These are phyloP conservation scores for Drosophila insularis DNA, from an alignment of 1,140 invertebrate species.

Conservation along the genomic window DNA sequence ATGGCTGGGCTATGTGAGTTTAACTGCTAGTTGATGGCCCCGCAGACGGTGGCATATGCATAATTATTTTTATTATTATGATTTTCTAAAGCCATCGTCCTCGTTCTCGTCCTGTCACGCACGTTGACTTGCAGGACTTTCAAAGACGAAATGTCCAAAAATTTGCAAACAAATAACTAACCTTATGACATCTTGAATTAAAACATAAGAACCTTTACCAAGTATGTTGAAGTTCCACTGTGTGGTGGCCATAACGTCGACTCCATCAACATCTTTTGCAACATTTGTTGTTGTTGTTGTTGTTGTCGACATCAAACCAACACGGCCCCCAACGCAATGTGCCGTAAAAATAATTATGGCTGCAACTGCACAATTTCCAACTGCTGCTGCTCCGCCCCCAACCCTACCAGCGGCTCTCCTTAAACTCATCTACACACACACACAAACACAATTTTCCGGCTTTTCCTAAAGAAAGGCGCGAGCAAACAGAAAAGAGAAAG, in stretches of 20 bases:
- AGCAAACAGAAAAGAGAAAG: not conserved
- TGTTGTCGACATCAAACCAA: conserved; percentile 15
- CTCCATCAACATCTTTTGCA: not conserved
- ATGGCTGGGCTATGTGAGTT: too few species aligned
- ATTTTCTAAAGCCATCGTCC: conserved; percentile 47
- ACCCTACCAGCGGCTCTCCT: not conserved
- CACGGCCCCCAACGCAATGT: conserved; percentile 63
- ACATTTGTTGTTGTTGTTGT: not conserved
- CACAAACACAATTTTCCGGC: not conserved
- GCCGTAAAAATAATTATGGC: conserved; percentile 80
- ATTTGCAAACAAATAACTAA: too few species aligned
- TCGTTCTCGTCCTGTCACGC: conserved; percentile 2
- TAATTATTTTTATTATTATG: conserved; percentile 80
- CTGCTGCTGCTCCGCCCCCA: not conserved
- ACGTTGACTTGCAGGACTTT: conserved; percentile 11
- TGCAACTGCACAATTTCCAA: conserved; percentile 73
- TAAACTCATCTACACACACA: too few species aligned
- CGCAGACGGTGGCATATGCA: conserved; percentile 70
- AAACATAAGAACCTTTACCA: too few species aligned
- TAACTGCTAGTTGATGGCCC: not conserved
- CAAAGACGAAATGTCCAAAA: not conserved
- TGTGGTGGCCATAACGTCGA: too few species aligned
- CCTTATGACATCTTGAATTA: too few species aligned
- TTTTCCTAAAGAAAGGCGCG: not conserved
- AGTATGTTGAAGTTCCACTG: too few species aligned